Base-by-base conservation (phyloP, 2,888 invertebrate genomes). In the Pheosia gnoma region DNA sequence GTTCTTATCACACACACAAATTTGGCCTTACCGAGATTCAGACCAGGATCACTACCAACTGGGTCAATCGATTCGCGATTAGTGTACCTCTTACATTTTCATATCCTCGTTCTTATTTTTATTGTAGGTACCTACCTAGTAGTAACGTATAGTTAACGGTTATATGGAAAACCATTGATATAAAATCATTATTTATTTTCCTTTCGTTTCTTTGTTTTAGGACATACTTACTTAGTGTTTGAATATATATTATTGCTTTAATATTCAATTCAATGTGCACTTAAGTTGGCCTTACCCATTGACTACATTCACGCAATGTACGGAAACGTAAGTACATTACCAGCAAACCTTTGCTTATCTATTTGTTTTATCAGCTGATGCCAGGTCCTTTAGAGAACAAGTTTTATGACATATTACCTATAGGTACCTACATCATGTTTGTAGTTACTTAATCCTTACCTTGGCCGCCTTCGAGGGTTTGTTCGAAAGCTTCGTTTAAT, bases 221-320 rank as follows among this genome's bases (percentile, higher is more conserved):
- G 4, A 41, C 41, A 41, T 41, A 41, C 41, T 41, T 41, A 41
- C 41, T 5, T 41, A 5, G 8, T 47, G 45, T n/a, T 4, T n/a
- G n/a, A 47, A 47, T n/a, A n/a, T 45, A 10, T 45, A 41, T 45
- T 41, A 9, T 43, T 4, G 8, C 4, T 47, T 47, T n/a, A n/a
- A n/a, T 5, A 47, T 11, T 47, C 10, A 47, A n/a, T n/a, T 25
- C 25, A 47, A 47, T 47, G 4, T 57, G 43, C 43, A 60, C 68
- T 71, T 71, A 68, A 68, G 47, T 59, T 60, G 52, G 38, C 25
- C 36, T 55, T 4, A 9, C 10, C 11, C 51, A 66, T 65, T 56
- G 53, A 71, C 66, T 68, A 52, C 61, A 68, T 59, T 61, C 51
- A 51, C 56, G 62, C 66, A 63, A 68, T 59, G 61, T 59, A 59